A percentile compares a stretch with the other conserved stretches of the same genome.
These are phyloP conservation scores for Chaetoderma sp. DNA, from an alignment of 2,888 invertebrate species.

Conservation along the genomic window DNA sequence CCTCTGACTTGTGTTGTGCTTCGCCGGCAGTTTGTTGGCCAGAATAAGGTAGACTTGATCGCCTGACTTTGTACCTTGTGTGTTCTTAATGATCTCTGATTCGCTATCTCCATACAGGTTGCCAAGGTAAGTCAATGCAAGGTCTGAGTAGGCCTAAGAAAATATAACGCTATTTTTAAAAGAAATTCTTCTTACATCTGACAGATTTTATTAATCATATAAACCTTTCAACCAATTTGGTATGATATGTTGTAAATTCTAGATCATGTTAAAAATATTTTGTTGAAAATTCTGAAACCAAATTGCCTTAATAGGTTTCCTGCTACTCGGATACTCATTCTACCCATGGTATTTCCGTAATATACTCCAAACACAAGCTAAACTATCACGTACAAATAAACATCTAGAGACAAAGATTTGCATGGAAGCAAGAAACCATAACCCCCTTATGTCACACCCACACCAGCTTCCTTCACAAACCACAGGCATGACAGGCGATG, in stretches of 20 bases:
- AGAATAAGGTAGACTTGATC: conserved; percentile 54
- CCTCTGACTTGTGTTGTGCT: conserved; percentile 60
- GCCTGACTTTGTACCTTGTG: conserved; percentile 48
- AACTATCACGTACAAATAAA: too few species aligned
- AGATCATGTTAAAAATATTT: too few species aligned
- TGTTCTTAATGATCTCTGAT: conserved; percentile 39
- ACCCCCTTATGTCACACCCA: too few species aligned
- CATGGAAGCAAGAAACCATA: too few species aligned
- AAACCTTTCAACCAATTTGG: neutral
- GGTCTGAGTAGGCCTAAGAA: conserved; percentile 55
- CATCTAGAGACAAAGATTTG: too few species aligned
- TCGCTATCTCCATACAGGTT: conserved; percentile 43
- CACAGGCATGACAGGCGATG: too few species aligned
- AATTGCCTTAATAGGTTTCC: too few species aligned
- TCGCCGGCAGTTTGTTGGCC: conserved; percentile 54
- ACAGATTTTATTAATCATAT: neutral
- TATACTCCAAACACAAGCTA: too few species aligned
- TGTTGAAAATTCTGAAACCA: too few species aligned
- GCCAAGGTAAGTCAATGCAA: conserved; percentile 62
- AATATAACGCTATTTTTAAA: conserved; percentile 8
- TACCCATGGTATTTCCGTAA: too few species aligned
- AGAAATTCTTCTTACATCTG: neutral
- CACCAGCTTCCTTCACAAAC: too few species aligned
- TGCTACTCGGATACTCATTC: too few species aligned
- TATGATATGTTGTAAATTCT: neutral